Percentiles rank a stretch among this genome's conserved stretches.
Conservation (phyloP, 2,113 vertebrate species). For the Grammomys surdaster region DNA sequence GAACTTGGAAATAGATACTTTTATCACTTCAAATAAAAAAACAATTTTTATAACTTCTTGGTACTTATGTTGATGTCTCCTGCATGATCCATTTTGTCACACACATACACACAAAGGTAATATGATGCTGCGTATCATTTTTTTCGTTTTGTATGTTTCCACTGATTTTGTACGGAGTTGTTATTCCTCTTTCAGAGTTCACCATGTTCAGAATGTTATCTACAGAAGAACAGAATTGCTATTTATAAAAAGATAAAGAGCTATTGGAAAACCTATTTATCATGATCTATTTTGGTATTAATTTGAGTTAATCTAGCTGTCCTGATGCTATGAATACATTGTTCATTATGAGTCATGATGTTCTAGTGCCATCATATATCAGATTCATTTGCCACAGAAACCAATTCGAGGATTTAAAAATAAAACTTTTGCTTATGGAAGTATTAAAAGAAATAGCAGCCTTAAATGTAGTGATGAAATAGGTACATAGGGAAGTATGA, state of each 20-base stretch:
- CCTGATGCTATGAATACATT: conserved; percentile 52
- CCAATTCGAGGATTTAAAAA: conserved; percentile 37
- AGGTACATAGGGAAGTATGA: neutral
- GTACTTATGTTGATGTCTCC: conserved; percentile 3
- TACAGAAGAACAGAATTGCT: conserved; percentile 17
- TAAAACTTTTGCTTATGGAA: conserved; percentile 42
- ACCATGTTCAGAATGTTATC: conserved; percentile 58
- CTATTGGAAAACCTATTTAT: conserved; percentile 67
- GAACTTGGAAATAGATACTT: conserved; percentile 51
- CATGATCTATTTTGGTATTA: conserved; percentile 71
- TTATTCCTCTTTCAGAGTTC: conserved; percentile 35
- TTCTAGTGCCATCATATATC: conserved; percentile 57
- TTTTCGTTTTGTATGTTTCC: conserved; percentile 8
- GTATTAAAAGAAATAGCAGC: conserved; percentile 39
- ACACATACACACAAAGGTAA: neutral
- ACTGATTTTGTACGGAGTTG: conserved; percentile 11
- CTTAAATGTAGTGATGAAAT: neutral
- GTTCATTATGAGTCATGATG: conserved; percentile 27
- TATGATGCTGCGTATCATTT: neutral
- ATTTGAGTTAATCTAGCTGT: conserved; percentile 75
- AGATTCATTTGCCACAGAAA: conserved; percentile 19
- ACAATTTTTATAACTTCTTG: conserved; percentile 63
- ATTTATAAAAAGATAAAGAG: conserved; percentile 70
- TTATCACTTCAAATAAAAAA: conserved; percentile 64
- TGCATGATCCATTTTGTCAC: neutral